A percentile compares a stretch with the other conserved stretches of the same genome.
Evolutionary conservation across 2,888 invertebrate genomes (phyloP).

Genomic region (Lagria hirta): DNA sequence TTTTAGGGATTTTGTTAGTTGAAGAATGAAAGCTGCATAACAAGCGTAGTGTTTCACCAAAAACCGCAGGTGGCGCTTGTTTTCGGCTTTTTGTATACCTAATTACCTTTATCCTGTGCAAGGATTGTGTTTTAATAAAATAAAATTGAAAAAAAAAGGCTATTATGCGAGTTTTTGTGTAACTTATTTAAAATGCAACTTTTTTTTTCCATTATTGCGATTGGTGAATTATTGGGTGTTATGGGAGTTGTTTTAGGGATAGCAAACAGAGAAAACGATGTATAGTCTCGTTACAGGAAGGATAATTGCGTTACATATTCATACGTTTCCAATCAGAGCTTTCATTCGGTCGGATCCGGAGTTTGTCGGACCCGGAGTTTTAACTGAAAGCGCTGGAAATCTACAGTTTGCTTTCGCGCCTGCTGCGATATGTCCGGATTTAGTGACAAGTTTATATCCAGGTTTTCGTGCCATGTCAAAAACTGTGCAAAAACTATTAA

Average conservation of each 20-base stretch:
- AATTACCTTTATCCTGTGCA: too few species aligned
- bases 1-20: too few species aligned
- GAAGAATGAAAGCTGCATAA: too few species aligned
- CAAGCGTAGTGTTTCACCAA: too few species aligned
- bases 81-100: too few species aligned
- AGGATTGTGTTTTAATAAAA: too few species aligned
- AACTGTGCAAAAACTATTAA: constrained; percentile 6
- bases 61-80: too few species aligned
- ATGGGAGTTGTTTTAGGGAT: background rate
- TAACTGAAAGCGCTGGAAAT: constrained; percentile 37
- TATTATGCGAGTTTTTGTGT: too few species aligned
- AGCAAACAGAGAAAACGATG: constrained; percentile 29
- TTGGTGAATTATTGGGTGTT: too few species aligned
- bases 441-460: constrained; percentile 12
- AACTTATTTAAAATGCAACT: too few species aligned
- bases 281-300: constrained; percentile 35
- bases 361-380: constrained; percentile 31
- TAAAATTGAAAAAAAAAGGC: too few species aligned
- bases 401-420: constrained; percentile 34
- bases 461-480: constrained; percentile 20
- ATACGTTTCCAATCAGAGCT: constrained; percentile 41
- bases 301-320: constrained; percentile 43
- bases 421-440: constrained; percentile 26
- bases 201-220: too few species aligned
- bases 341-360: constrained; percentile 26